phyloP scores from a whole-genome alignment of 92 coral and sea anemone genomes.

The Porites divaricata region DNA sequence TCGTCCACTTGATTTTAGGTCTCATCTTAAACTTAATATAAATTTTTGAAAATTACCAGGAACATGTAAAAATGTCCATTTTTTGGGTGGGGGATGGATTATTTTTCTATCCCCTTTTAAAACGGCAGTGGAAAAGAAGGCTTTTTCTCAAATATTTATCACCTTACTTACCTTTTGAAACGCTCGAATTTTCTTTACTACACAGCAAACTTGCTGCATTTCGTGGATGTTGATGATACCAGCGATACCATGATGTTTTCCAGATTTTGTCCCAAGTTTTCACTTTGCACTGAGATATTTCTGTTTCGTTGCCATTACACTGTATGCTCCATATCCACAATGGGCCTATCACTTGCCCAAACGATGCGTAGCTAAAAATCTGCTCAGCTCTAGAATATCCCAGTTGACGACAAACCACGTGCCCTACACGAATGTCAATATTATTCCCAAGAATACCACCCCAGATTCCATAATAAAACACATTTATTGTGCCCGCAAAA shows the following conservation, averaged over 20 bases:
- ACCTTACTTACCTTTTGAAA: background rate
- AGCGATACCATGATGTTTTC: background rate
- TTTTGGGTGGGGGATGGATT: too few species aligned
- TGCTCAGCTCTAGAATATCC: slow-evolving; percentile 4
- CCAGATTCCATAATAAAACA: slow-evolving; percentile 20
- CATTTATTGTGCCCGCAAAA: slow-evolving; percentile 12
- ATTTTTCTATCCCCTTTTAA: too few species aligned
- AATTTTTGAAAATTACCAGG: too few species aligned
- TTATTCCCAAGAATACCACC: background rate
- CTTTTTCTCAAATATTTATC: too few species aligned
- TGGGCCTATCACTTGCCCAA: slow-evolving; percentile 8
- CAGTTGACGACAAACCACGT: slow-evolving; percentile 21
- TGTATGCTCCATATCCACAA: slow-evolving; percentile 2
- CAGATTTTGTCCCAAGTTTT: background rate
- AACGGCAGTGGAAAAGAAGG: too few species aligned
- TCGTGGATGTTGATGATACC: background rate
- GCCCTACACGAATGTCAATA: background rate
- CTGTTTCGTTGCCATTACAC: slow-evolving; percentile 12
- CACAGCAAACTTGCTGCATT: background rate
- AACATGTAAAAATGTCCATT: too few species aligned
- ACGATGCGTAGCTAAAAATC: background rate
- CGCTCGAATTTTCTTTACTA: background rate
- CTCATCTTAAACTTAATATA: too few species aligned
- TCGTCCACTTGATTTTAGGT: too few species aligned
- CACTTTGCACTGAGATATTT: slow-evolving; percentile 1